Base-by-base conservation (phyloP, 2,888 invertebrate species). In the Polyommatus icarus region DNA sequence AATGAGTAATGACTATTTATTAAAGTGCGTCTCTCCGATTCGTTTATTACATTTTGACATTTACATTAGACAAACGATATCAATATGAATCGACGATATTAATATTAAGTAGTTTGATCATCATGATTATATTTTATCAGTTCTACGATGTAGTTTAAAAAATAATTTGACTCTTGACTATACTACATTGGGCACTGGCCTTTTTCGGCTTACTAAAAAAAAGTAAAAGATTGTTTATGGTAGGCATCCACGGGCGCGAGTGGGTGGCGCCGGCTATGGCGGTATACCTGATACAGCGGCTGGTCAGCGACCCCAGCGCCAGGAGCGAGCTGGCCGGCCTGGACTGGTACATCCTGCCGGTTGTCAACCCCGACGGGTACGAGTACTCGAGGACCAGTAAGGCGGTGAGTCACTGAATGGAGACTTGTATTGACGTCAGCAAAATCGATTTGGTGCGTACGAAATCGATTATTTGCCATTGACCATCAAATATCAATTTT, bases 361-460 rank as follows among this genome's bases (percentile, higher is more conserved):
- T 95, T 15, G 91, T 96, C 81, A 97, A 97, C 87, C 96, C 97
- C 10, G 97, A 97, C 85, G 97, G 97, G 0, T 97, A 97, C 82
- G 96, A 95, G 83, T 96, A 89, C 86, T 94, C 95, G 0, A 93
- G 95, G 76, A 83, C 85, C 29, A 84, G 83, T 57, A 80, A 80
- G 80, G 80, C 80, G 76, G 93, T 93, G 77, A 89, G 91, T 87
- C 29, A 24, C 54, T 0, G 54, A 18, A 54, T 46, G 20, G 61
- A 20, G 15, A 1, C 20, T 46, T 46, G 10, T 20, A 20, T 61
- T 61, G 61, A 61, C 54, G 54, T 54, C 54, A 54, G 18, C 54
- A 54, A 15, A 54, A 54, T 54, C 12, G 54, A 12, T 46, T 54
- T 54, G 18, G 18, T 36, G 8, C 36, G 40, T 46, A 12, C 10